Base-by-base conservation (phyloP, 2,797 vertebrate genomes). In the Protonibea diacanthus region DNA sequence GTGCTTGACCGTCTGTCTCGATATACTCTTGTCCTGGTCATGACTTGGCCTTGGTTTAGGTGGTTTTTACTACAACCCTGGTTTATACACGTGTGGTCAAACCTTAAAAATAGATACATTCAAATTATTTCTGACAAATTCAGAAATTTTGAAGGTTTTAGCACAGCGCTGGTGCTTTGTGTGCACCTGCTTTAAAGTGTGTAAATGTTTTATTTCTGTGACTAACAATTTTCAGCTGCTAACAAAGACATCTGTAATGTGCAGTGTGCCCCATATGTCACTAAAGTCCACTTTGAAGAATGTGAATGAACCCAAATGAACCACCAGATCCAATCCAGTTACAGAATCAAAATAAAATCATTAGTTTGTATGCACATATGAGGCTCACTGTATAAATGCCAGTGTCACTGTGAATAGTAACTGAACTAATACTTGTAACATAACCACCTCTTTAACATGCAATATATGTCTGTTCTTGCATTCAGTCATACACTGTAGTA, bases 251-350 rank as follows among this genome's bases (percentile, higher is more conserved):
- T 78, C 21, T 81, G 51, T 73, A 67, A 72, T 47, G 40, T 85
- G 87, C 91, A 90, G 86, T 91, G 92, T 91, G 91, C 91, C 86
- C 85, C 86, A 86, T 91, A 75, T 65, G 59, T 45, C 14, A 10
- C 23, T 14, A 40, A 49, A 42, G 25, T 38, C 14, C 15, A 1
- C 27, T 55, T 55, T 4, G 8, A 21, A 15, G 57, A 13, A 12
- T 29, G 25, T 33, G 18, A 33, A n/a, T 13, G 47, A 38, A 59
- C 10, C 1, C 3, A 47, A 72, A 64, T 0, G 53, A 25, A 25
- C 27, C 10, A 38, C 6, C 21, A 33, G 11, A 17, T 48, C 8
- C 4, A 38, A 57, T 12, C 20, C 14, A 1, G 23, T 64, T 77
- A 42, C 27, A 56, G 45, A 45, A 38, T 38, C 13, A 20, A 47